A percentile compares a stretch with the other conserved stretches of the same genome.
These are phyloP conservation scores for Pluvianellus socialis DNA, from an alignment of 2,113 vertebrate species.

Conservation along the genomic window DNA sequence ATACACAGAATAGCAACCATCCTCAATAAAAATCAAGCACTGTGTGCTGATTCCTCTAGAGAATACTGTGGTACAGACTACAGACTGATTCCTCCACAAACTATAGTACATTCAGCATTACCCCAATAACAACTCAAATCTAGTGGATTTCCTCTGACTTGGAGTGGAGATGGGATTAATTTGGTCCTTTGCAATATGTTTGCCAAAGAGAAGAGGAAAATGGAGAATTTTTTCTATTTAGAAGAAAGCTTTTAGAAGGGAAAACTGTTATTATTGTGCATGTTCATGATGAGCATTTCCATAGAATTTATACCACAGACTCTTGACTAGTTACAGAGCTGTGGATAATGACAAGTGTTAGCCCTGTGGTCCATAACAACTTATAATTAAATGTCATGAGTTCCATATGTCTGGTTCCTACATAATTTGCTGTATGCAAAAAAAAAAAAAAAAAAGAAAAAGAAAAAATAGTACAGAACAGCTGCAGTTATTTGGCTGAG, in stretches of 20 bases:
- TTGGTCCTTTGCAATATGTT: not conserved
- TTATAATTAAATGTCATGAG: not conserved
- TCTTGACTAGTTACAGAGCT: not conserved
- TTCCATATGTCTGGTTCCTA: not conserved
- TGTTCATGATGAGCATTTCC: not conserved
- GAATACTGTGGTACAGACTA: not conserved
- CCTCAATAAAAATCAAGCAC: not conserved
- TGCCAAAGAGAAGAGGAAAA: not conserved
- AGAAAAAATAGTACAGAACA: not conserved
- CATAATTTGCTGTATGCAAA: not conserved
- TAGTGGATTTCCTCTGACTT: not conserved
- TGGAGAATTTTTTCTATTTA: not conserved
- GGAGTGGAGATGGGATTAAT: not conserved
- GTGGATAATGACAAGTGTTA: not conserved
- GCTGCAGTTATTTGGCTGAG: not conserved
- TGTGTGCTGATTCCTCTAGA: not conserved
- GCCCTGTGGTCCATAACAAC: not conserved
- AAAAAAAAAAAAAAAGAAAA: not conserved
- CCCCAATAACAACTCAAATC: not conserved
- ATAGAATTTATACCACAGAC: not conserved
- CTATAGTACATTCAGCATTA: not conserved
- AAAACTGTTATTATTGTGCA: not conserved
- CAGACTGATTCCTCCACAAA: not conserved
- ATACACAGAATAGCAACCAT: slow-evolving; percentile 8
- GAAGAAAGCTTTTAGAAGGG: not conserved